phyloP scores from a whole-genome alignment of 2,888 invertebrate species.

The Volucella zonaria region DNA sequence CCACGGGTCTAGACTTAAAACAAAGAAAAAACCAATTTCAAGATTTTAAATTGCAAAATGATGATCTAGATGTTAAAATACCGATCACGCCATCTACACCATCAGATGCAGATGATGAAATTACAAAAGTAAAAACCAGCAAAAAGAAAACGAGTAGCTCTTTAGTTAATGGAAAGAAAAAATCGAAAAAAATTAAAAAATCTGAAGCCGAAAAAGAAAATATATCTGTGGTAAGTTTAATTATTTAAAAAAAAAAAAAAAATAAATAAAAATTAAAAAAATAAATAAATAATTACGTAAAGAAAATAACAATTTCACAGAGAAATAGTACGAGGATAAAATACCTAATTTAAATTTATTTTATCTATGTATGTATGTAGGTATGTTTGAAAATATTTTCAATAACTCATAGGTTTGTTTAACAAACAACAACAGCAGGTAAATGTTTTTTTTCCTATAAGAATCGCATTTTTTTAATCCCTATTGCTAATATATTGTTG shows the following conservation, averaged over 20 bases:
- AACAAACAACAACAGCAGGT: slow-evolving; percentile 7
- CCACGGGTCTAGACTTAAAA: slow-evolving; percentile 38
- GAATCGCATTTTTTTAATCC: too few species aligned
- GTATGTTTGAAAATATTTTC: too few species aligned
- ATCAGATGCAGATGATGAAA: slow-evolving; percentile 42
- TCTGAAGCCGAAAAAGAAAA: slow-evolving; percentile 86
- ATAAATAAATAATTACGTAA: neutral
- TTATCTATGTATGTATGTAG: too few species aligned
- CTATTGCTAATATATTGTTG: too few species aligned
- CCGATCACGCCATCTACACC: slow-evolving; percentile 28
- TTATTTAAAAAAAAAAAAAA: neutral
- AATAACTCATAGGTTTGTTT: neutral
- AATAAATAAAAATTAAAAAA: neutral
- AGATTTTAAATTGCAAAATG: slow-evolving; percentile 17
- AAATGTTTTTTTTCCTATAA: neutral
- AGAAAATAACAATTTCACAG: neutral
- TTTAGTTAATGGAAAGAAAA: slow-evolving; percentile 82
- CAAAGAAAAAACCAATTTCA: slow-evolving; percentile 25
- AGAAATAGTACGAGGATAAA: neutral
- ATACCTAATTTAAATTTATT: too few species aligned
- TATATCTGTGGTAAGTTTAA: slow-evolving; percentile 85
- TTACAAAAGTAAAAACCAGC: slow-evolving; percentile 38
- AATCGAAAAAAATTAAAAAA: slow-evolving; percentile 86
- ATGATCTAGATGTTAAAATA: slow-evolving; percentile 14
- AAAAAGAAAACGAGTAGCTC: slow-evolving; percentile 52